Percentiles rank a stretch among this genome's conserved stretches.
phyloP scores from a whole-genome alignment of 2,113 vertebrate genomes.

The Sylvilagus bachmani region DNA sequence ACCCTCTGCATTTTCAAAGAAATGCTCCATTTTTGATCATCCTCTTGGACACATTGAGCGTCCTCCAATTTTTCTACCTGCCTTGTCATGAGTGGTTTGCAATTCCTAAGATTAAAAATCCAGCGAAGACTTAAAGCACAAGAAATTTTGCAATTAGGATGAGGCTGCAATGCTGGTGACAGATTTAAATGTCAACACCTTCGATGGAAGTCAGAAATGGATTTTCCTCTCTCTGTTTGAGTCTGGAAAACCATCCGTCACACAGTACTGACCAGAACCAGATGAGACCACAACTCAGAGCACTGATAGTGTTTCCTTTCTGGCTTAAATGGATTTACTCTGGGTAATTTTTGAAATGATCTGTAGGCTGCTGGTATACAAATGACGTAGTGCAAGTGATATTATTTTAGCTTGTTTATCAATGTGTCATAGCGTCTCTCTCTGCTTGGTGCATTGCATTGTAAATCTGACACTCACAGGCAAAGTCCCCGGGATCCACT shows the following conservation, averaged over 20 bases:
- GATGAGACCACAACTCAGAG: conserved; percentile 42
- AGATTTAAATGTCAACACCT: conserved; percentile 27
- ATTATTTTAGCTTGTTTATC: conserved; percentile 83
- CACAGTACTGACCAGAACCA: background rate
- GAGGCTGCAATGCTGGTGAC: background rate
- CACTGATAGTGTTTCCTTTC: conserved; percentile 40
- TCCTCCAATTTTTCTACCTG: background rate
- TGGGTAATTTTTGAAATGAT: conserved; percentile 61
- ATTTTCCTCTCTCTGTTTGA: conserved; percentile 23
- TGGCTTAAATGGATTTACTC: conserved; percentile 66
- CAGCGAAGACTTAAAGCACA: conserved; percentile 71
- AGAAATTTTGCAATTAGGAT: conserved; percentile 65
- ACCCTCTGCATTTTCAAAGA: conserved; percentile 41
- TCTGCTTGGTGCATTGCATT: background rate
- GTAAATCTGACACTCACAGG: conserved; percentile 74
- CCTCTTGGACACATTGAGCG: background rate
- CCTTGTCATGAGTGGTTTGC: background rate
- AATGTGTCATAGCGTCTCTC: background rate
- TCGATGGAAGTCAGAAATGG: background rate
- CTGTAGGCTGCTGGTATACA: background rate
- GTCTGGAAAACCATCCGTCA: background rate
- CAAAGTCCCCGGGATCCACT: conserved; percentile 64
- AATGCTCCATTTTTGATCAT: background rate
- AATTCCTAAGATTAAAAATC: conserved; percentile 77
- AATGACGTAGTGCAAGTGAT: conserved; percentile 59